A percentile compares a stretch with the other conserved stretches of the same genome.
phyloP scores from a whole-genome alignment of 1,140 invertebrate species.

The Calliphora vicina region DNA sequence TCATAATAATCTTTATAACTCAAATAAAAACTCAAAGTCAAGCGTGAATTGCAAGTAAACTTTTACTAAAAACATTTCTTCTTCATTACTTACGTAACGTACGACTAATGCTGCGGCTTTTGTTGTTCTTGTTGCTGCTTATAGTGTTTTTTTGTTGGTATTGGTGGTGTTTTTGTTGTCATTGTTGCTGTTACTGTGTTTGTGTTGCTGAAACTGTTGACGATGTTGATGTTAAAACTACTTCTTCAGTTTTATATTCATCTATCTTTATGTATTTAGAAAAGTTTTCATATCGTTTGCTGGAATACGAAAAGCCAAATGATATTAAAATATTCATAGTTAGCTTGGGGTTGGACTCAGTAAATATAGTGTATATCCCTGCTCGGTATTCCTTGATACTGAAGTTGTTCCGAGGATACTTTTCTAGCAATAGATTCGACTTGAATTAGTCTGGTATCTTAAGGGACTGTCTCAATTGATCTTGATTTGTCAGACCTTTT shows the following conservation, averaged over 20 bases:
- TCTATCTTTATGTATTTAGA: neutral
- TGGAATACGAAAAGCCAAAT: no score
- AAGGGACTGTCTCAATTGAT: no score
- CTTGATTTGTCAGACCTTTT: no score
- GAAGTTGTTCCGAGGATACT: no score
- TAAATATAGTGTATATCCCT: no score
- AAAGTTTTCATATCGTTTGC: no score
- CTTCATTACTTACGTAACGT: neutral
- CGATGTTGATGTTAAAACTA: neutral
- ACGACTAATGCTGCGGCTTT: no score
- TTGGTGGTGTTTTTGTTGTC: neutral
- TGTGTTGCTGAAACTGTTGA: neutral
- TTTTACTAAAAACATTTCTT: constrained; percentile 18
- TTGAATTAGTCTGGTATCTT: no score
- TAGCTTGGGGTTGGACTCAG: no score
- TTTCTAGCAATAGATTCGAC: no score
- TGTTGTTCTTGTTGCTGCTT: neutral
- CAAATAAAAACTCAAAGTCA: constrained; percentile 34
- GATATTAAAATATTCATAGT: no score
- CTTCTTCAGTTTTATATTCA: constrained; percentile 11
- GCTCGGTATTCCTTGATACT: no score
- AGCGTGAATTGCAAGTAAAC: constrained; percentile 23
- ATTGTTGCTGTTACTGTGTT: neutral
- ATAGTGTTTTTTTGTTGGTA: neutral
- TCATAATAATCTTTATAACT: constrained; percentile 32